Evolutionary conservation across 2,888 invertebrate genomes (phyloP).

Genomic region (Electrophaes corylata): DNA sequence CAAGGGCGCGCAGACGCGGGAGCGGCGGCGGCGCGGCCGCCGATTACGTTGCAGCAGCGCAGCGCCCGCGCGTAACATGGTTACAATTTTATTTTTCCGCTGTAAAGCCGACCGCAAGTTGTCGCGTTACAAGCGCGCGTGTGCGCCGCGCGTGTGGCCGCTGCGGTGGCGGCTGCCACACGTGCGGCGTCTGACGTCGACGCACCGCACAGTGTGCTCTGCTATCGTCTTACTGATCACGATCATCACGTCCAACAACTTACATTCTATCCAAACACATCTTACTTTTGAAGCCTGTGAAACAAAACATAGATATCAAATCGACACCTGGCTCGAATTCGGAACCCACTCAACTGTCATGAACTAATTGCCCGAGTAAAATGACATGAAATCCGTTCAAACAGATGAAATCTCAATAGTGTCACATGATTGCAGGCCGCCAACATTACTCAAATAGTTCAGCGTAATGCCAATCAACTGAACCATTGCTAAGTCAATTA

Average conservation of each 20-base stretch:
- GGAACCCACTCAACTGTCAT: not conserved
- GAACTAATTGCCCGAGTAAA: too few relatives aligned
- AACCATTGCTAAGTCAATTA: constrained; percentile 15
- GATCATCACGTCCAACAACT: not conserved
- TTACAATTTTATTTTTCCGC: constrained; percentile 60
- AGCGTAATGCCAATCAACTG: constrained; percentile 12
- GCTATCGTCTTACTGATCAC: not conserved
- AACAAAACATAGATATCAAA: too few relatives aligned
- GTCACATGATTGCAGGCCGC: not conserved
- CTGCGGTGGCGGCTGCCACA: constrained; percentile 1
- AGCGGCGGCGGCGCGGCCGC: constrained; percentile 27
- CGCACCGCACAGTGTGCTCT: not conserved
- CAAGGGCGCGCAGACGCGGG: constrained; percentile 64
- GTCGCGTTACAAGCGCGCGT: constrained; percentile 20
- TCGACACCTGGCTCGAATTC: not conserved
- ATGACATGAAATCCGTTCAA: too few relatives aligned
- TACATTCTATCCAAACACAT: too few relatives aligned
- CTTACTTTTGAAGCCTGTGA: not conserved
- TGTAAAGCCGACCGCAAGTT: constrained; percentile 62
- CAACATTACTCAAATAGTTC: not conserved
- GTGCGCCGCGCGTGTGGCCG: constrained; percentile 5
- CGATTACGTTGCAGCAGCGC: constrained; percentile 29
- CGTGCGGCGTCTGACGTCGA: too few relatives aligned
- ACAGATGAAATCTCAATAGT: too few relatives aligned
- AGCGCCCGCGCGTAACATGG: constrained; percentile 30